Percentiles rank a stretch among this genome's conserved stretches.
phyloP scores from a whole-genome alignment of 2,113 vertebrate species.

The Actenoides hombroni region DNA sequence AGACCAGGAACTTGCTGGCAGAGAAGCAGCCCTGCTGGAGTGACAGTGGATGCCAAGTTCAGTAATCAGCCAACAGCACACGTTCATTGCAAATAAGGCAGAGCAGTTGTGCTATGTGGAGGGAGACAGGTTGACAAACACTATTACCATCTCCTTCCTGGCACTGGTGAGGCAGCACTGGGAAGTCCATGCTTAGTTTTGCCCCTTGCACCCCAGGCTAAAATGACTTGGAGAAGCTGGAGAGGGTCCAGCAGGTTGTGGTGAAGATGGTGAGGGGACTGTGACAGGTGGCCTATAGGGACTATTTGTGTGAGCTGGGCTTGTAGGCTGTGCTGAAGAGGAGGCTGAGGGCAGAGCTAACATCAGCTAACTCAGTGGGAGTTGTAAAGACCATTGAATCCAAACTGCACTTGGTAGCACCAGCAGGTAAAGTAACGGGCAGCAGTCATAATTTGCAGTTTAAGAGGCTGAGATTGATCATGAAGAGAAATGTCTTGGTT shows the following conservation, averaged over 20 bases:
- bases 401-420: neutral
- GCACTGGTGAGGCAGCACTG: neutral
- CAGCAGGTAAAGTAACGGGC: neutral
- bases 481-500: neutral
- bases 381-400: neutral
- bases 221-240: neutral
- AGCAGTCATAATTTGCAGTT: neutral
- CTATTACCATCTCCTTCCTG: neutral
- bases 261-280: neutral
- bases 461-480: neutral
- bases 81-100: neutral
- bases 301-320: neutral
- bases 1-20: neutral
- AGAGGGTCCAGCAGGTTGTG: neutral
- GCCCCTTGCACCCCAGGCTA: neutral
- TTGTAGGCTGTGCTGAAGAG: neutral
- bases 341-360: neutral
- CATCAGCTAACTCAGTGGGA: neutral
- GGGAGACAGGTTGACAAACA: neutral
- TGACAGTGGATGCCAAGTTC: neutral
- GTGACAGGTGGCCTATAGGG: neutral
- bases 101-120: neutral
- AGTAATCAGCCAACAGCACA: accelerated
- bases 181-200: neutral
- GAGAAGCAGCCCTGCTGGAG: neutral